Conservation (phyloP, 2,797 vertebrate genomes). For the Sylvilagus floridanus region DNA sequence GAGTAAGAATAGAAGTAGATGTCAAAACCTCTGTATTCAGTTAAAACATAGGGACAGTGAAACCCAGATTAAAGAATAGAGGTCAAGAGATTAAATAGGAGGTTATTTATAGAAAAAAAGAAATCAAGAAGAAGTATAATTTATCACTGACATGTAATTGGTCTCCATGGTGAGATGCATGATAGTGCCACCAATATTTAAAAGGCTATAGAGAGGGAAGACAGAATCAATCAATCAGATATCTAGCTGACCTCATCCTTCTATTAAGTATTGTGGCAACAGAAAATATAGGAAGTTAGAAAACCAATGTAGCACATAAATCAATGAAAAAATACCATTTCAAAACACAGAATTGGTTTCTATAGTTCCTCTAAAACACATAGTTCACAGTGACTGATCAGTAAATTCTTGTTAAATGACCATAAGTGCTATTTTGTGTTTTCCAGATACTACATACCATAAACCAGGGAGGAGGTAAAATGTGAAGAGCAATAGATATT, state of each 20-base stretch:
- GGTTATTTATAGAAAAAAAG: slow-evolving; percentile 26
- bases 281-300: slow-evolving; percentile 52
- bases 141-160: slow-evolving; percentile 75
- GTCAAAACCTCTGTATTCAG: slow-evolving; percentile 2
- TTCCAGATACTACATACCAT: neutral
- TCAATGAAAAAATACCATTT: slow-evolving; percentile 62
- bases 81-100: slow-evolving; percentile 60
- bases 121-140: slow-evolving; percentile 58
- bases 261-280: slow-evolving; percentile 27
- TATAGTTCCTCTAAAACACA: neutral
- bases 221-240: slow-evolving; percentile 65
- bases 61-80: slow-evolving; percentile 18
- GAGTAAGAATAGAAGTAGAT: slow-evolving; percentile 27
- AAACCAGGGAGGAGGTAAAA: neutral
- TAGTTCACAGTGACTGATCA: neutral
- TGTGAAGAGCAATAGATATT: neutral
- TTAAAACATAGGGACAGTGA: neutral
- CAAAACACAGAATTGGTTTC: neutral
- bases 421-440: neutral
- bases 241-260: slow-evolving; percentile 46
- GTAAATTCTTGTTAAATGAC: slow-evolving; percentile 38
- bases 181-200: slow-evolving; percentile 58
- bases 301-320: slow-evolving; percentile 33
- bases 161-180: slow-evolving; percentile 6
- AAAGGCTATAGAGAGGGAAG: slow-evolving; percentile 48